Base-by-base conservation (phyloP, 2,113 vertebrate genomes). In the Phrynocephalus versicolor region DNA sequence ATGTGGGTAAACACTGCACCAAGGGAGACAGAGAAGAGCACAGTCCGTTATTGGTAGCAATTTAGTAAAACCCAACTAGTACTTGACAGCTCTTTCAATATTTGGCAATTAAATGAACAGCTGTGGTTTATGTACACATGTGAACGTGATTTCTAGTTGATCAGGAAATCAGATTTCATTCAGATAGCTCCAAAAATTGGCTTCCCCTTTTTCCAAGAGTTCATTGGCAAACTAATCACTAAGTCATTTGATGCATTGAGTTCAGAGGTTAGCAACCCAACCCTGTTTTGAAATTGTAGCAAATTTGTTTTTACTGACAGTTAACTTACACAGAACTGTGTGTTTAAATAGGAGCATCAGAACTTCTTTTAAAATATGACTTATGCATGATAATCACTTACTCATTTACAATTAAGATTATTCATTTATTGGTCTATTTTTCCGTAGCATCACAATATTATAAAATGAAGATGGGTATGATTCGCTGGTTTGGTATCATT, bases 371-470 rank as follows among this genome's bases (percentile, higher is more conserved):
- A 93, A 89, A 51, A 83, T 88, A 65, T 75, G 91, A 86, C 91
- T 90, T 91, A 69, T 90, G 89, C 88, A 93, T 94, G 87, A 88
- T 92, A 90, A 93, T 92, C 85, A 67, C 1, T 62, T 87, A 70
- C 77, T 94, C 85, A 92, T 95, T 95, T 96, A 93, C 89, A 90
- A 90, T 95, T 94, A 85, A 89, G 89, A 94, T 84, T 88, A 86
- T 90, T 73, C n/a, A 73, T 41, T 76, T 84, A 45, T 71, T 41
- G 55, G 51, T 74, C 79, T 71, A 64, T 62, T 94, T 91, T 77
- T 88, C 30, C 80, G 7, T 64, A 89, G 80, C 72, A 88, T 67
- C 75, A 90, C 45, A 91, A 75, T 55, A 82, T 85, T 74, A 51
- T 81, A 88, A 83, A 64, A 67, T 57, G 60, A 10, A 51, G 45